phyloP scores from a whole-genome alignment of 2,888 invertebrate species.

The Sympetrum striolatum region DNA sequence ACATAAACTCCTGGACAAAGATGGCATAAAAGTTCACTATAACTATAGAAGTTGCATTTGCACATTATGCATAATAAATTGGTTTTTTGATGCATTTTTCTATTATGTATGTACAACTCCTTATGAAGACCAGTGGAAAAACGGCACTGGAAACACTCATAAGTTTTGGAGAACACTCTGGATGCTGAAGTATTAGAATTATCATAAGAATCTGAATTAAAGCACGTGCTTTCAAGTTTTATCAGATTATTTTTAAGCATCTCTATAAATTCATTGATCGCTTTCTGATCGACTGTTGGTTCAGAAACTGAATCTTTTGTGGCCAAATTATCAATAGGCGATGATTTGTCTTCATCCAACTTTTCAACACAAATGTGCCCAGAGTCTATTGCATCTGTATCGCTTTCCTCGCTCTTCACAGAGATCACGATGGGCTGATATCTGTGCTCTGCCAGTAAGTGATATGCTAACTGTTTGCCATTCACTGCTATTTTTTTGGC shows the following conservation, averaged over 20 bases:
- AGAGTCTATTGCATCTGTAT: not conserved
- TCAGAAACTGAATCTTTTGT: slow-evolving; percentile 61
- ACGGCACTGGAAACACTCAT: slow-evolving; percentile 85
- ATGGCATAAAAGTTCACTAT: slow-evolving; percentile 86
- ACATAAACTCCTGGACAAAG: slow-evolving; percentile 81
- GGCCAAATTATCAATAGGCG: not conserved
- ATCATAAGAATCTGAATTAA: slow-evolving; percentile 77
- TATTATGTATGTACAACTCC: slow-evolving; percentile 84
- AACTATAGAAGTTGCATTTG: slow-evolving; percentile 84
- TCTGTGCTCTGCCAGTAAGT: slow-evolving; percentile 80
- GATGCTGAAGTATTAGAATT: slow-evolving; percentile 66
- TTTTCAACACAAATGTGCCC: not conserved
- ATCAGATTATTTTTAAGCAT: slow-evolving; percentile 70
- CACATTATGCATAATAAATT: slow-evolving; percentile 86
- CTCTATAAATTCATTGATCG: slow-evolving; percentile 71
- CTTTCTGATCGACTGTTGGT: slow-evolving; percentile 73
- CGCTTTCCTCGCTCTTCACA: slow-evolving; percentile 7
- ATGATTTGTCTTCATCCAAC: not conserved
- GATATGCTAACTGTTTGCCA: slow-evolving; percentile 79
- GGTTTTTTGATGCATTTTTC: slow-evolving; percentile 85
- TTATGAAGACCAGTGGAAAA: slow-evolving; percentile 80
- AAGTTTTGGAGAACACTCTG: slow-evolving; percentile 70
- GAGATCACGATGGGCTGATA: slow-evolving; percentile 73
- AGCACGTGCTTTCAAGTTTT: slow-evolving; percentile 69
- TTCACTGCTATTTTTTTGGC: slow-evolving; percentile 85